Conservation (phyloP, 2,797 vertebrate species). For the Chaetodon trifasciatus region DNA sequence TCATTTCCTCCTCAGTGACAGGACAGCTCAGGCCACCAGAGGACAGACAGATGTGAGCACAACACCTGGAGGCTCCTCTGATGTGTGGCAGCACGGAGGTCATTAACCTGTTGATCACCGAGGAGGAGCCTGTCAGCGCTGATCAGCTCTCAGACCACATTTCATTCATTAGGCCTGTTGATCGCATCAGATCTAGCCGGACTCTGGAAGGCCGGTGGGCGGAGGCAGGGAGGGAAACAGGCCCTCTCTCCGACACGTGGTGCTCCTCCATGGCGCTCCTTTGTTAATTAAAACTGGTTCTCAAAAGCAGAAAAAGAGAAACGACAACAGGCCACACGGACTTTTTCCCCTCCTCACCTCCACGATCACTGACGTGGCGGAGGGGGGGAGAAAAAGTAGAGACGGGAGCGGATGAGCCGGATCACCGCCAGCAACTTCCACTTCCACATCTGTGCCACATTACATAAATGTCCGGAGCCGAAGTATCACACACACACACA, state of each 20-base stretch:
- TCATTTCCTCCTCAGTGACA: slow-evolving; percentile 32
- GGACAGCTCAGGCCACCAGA: not conserved
- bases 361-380: slow-evolving; percentile 59
- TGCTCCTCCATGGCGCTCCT: slow-evolving; percentile 71
- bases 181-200: slow-evolving; percentile 10
- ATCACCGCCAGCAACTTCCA: slow-evolving; percentile 42
- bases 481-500: slow-evolving; percentile 1
- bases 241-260: slow-evolving; percentile 78
- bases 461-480: slow-evolving; percentile 22
- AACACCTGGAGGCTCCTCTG: slow-evolving; percentile 30
- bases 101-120: slow-evolving; percentile 14
- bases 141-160: not conserved
- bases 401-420: slow-evolving; percentile 20
- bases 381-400: not conserved
- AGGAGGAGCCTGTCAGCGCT: not conserved
- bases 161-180: slow-evolving; percentile 22
- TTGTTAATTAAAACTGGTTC: slow-evolving; percentile 78
- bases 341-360: not conserved
- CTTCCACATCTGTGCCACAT: slow-evolving; percentile 33
- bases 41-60: not conserved
- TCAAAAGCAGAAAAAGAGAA: slow-evolving; percentile 37
- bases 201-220: slow-evolving; percentile 51
- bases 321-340: slow-evolving; percentile 41
- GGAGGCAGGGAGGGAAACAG: slow-evolving; percentile 50
- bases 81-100: not conserved